Evolutionary conservation across 1,140 invertebrate genomes (phyloP), one percentile per base, ranked within the genome.

Genomic region (Coelopa frigida): DNA sequence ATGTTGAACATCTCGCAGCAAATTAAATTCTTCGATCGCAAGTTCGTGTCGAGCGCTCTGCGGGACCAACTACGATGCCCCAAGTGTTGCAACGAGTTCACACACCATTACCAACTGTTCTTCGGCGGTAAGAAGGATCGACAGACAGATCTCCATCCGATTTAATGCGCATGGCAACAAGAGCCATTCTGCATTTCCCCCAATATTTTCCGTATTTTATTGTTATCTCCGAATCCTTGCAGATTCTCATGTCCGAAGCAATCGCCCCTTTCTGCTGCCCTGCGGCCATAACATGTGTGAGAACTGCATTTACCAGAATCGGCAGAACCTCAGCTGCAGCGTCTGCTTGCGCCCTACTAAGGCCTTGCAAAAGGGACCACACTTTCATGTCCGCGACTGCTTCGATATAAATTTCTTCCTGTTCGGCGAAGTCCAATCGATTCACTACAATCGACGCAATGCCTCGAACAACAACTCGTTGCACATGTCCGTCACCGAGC

Each of bases 271-370:
- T 39, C 22, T 68, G 22, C 14, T 68, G 23, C 29, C 50, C 5
- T 68, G 64, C 8, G 58, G 56, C 0, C 64, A 68, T 21, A 56
- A 42, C 29, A 38, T 65, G 41, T 68, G 64, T 26, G 64, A 65
- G 32, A 50, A 36, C 17, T 68, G 64, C 38, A 18, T 61, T 6
- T 47, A 27, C 7, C 40, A 50, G 12, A 41, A 61, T 38, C 48
- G 44, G 2, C 31, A 51, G 8, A 39, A 55, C 8, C 40, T 61
- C 5, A 47, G 42, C 6, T 67, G 63, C 29, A 50, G 47, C 22
- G 49, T 54, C 0, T 67, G 63, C 42, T 31, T 14, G 4, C 20
- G 15, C 1, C 42, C 48, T 4, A 27, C 47, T 12, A n/a, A n/a
- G n/a, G 21, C 17, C 11, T 32, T 44, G 36, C 20, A 39, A 20